Conservation (phyloP, 2,113 vertebrate genomes). For the Lycocorax pyrrhopterus region DNA sequence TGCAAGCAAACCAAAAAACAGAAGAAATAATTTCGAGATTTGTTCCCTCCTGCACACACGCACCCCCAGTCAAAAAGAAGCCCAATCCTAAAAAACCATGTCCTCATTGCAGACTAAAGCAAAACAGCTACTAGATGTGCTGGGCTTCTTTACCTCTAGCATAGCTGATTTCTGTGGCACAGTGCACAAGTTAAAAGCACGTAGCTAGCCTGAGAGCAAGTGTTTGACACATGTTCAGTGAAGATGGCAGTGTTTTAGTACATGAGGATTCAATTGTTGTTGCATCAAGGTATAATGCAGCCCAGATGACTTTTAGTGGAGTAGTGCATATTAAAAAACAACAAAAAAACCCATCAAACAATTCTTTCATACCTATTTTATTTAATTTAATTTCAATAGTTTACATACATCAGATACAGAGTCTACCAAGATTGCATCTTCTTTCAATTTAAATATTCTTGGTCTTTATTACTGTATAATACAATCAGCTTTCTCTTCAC, state of each 20-base stretch:
- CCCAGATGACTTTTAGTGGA: slow-evolving; percentile 54
- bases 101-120: neutral
- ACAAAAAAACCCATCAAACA: slow-evolving; percentile 27
- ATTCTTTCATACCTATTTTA: slow-evolving; percentile 56
- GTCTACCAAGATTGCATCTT: slow-evolving; percentile 25
- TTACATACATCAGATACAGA: slow-evolving; percentile 3
- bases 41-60: neutral
- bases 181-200: neutral
- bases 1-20: neutral
- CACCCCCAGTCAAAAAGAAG: neutral
- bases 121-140: neutral
- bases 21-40: neutral
- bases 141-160: neutral
- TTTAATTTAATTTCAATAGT: slow-evolving; percentile 52
- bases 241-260: slow-evolving; percentile 28
- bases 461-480: slow-evolving; percentile 37
- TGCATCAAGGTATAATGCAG: slow-evolving; percentile 54
- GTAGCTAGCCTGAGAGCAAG: slow-evolving; percentile 35
- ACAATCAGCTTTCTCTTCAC: slow-evolving; percentile 37
- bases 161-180: neutral
- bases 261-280: slow-evolving; percentile 62
- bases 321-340: slow-evolving; percentile 48
- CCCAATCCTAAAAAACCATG: neutral
- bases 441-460: slow-evolving; percentile 50
- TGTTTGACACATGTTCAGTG: slow-evolving; percentile 60